Base-by-base conservation (phyloP, 2,888 invertebrate species). In the Netelia melanura region DNA sequence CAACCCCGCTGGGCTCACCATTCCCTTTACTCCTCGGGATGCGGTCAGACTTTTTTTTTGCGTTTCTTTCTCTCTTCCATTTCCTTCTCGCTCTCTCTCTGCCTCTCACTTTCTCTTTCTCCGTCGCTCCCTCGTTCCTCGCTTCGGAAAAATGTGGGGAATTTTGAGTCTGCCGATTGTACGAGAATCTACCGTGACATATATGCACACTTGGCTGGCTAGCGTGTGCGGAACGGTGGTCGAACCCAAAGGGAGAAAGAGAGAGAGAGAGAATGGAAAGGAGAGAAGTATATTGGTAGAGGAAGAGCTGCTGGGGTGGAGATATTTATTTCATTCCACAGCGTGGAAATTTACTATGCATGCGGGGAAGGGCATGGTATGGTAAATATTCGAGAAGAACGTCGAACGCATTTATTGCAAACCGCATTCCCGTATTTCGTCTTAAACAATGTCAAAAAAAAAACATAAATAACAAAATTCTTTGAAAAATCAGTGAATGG, bases 111-210 rank as follows among this genome's bases (percentile, higher is more conserved):
- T 21, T 21, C 10, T 68, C 48, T 54, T 54, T 54, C 17, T 17
- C 17, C 14, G 17, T 54, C 14, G 3, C 14, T 14, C 17, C 3
- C 14, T 54, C 17, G 14, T 14, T 58, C 6, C 38, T 6, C 14
- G n/a, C 14, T n/a, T 54, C 54, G 54, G 52, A 54, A 14, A 17
- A 54, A 54, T 14, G 54, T 14, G 17, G 54, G 17, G 17, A 54
- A 54, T n/a, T 54, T 54, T 17, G 54, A 54, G 17, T 54, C n/a
- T 11, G 25, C 77, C 65, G 77, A 65, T 83, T 74, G 44, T 25
- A 54, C 78, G 58, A 68, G 48, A 83, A 74, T 83, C 44, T 74
- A 38, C 48, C 23, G 56, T 17, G 44, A 68, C 61, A 21, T 48
- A 44, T 61, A 56, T 61, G 43, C 30, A 64, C 38, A 21, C 30